Base-by-base conservation (phyloP, 2,797 vertebrate species). In the Gouania willdenowi region DNA sequence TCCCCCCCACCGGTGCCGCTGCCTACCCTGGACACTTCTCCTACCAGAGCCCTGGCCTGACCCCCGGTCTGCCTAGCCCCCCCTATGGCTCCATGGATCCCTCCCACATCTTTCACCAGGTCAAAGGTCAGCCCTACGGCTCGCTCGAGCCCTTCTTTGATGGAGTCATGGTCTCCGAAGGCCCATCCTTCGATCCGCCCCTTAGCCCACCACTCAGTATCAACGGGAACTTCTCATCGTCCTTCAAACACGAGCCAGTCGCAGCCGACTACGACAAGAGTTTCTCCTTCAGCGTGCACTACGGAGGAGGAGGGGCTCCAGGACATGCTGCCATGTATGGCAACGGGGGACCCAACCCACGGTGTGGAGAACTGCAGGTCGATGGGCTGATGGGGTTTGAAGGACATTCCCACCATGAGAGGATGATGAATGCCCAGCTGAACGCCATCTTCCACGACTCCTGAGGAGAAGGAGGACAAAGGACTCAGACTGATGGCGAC, bases 11-110 rank as follows among this genome's bases (percentile, higher is more conserved):
- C n/a, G 85, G 90, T 18, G 75, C 88, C 20, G 41, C 84, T 71
- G 65, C 63, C 8, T 94, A 92, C 52, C 79, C 92, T 0, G 85
- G 89, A 26, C 92, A 92, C 1, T 97, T 91, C 73, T 87, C 94
- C 7, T 98, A 95, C 71, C 93, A 95, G 84, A 97, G 93, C 0
- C 93, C 95, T 0, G 95, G 95, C 22, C 82, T 98, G 59, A 96
- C 95, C 32, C 92, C 96, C 0, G 95, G 95, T 29, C 82, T 98
- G 54, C 96, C 96, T 51, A 98, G 96, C 60, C 96, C 96, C 0
- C 96, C 96, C 2, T 98, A 98, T 12, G 95, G 95, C 41, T 93
- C 89, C 84, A 94, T 95, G 93, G 96, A 98, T 87, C 92, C 94
- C 75, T 94, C 94, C 75, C 95, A 98, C 28, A 84, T 95, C 79